Conservation (phyloP, 1,140 invertebrate genomes). For the Tyrophagus putrescentiae region DNA sequence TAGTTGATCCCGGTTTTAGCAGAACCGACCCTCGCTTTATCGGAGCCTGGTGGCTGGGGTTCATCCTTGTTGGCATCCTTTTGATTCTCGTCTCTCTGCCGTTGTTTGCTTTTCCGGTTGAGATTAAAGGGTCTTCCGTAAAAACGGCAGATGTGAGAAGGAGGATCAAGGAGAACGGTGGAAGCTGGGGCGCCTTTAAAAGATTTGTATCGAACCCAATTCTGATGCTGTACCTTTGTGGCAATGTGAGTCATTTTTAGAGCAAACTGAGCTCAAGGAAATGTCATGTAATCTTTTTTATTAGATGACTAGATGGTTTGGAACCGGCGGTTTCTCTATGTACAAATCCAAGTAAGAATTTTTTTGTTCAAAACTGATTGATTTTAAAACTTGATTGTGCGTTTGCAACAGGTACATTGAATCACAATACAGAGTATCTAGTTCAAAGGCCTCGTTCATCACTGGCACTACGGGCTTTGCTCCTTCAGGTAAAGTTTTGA, state of each 20-base stretch:
- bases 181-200: slow-evolving; percentile 38
- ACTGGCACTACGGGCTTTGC: slow-evolving; percentile 36
- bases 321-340: slow-evolving; percentile 55
- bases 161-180: slow-evolving; percentile 1
- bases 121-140: slow-evolving; percentile 10
- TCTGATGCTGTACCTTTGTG: slow-evolving; percentile 50
- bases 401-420: too few relatives aligned
- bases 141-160: neutral
- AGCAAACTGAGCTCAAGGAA: too few relatives aligned
- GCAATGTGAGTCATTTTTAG: slow-evolving; percentile 50
- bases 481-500: slow-evolving; percentile 5
- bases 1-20: slow-evolving; percentile 26
- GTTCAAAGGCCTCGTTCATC: slow-evolving; percentile 43
- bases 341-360: slow-evolving; percentile 58
- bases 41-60: slow-evolving; percentile 43
- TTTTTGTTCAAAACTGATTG: too few relatives aligned
- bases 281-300: too few relatives aligned
- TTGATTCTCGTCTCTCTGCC: slow-evolving; percentile 27
- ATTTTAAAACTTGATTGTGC: too few relatives aligned
- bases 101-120: slow-evolving; percentile 27
- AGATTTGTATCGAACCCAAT: slow-evolving; percentile 47
- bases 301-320: too few relatives aligned
- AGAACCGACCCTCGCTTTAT: slow-evolving; percentile 34
- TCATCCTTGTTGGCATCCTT: slow-evolving; percentile 26
- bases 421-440: slow-evolving; percentile 53